Evolutionary conservation across 1,140 invertebrate genomes (phyloP).

Genomic region (Drosophila kanapiae): DNA sequence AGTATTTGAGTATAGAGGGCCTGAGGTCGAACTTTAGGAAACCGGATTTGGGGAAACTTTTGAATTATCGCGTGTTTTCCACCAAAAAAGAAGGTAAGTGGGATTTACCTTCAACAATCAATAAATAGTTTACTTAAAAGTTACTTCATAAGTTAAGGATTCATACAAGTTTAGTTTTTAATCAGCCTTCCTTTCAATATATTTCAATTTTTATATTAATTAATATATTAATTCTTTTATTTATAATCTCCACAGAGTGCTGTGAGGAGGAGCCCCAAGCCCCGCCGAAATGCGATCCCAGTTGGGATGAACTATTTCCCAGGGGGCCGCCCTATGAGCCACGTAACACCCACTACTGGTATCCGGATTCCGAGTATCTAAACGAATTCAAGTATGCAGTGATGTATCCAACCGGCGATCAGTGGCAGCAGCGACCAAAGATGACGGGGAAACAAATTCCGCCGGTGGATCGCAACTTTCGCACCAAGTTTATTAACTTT

Average conservation of each 20-base stretch:
- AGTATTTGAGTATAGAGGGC: conserved; percentile 42
- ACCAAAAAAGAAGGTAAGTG: conserved; percentile 15
- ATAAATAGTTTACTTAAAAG: not conserved
- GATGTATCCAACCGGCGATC: conserved; percentile 87
- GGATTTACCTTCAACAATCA: too few relatives aligned
- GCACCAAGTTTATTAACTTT: conserved; percentile 91
- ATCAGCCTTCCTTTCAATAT: too few relatives aligned
- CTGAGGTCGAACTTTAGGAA: conserved; percentile 27
- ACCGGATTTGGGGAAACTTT: conserved; percentile 27
- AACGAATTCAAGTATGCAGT: conserved; percentile 87
- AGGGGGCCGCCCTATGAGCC: conserved; percentile 38
- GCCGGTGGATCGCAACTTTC: conserved; percentile 86
- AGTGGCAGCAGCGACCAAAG: conserved; percentile 78
- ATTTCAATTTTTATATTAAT: too few relatives aligned
- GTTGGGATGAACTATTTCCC: conserved; percentile 23
- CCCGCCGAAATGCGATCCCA: conserved; percentile 15
- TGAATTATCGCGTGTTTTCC: conserved; percentile 39
- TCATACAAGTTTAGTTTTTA: too few relatives aligned
- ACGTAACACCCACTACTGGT: conserved; percentile 56
- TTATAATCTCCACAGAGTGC: not conserved
- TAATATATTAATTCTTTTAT: too few relatives aligned
- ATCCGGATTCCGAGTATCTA: conserved; percentile 86
- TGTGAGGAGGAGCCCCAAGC: not conserved
- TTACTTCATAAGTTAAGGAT: not conserved
- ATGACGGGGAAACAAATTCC: conserved; percentile 71